Percentiles rank a stretch among this genome's conserved stretches.
Evolutionary conservation across 1,140 invertebrate genomes (phyloP).

Genomic region (Atopsyche davidsoni): DNA sequence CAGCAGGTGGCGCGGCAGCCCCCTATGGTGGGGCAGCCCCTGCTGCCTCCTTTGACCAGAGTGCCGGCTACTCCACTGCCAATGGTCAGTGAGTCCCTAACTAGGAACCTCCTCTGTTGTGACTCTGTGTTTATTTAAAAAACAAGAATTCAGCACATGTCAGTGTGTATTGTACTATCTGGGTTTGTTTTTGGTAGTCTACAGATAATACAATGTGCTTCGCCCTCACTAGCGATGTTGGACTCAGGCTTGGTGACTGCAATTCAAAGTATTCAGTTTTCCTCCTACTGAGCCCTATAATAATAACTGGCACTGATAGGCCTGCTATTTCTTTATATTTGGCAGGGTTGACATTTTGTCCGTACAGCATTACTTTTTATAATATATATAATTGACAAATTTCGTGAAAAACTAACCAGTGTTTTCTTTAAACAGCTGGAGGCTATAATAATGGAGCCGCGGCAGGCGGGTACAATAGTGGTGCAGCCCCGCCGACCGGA

Average conservation of each 20-base stretch:
- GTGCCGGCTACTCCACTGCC: slow-evolving; percentile 11
- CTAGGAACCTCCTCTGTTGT: neutral
- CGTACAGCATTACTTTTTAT: slow-evolving; percentile 4
- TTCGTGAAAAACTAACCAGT: neutral
- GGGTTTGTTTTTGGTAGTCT: neutral
- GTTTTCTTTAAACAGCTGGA: slow-evolving; percentile 27
- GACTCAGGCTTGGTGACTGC: slow-evolving; percentile 26
- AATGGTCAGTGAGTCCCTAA: slow-evolving; percentile 7
- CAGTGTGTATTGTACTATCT: neutral
- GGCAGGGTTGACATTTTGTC: slow-evolving; percentile 26
- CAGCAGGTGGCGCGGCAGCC: slow-evolving; percentile 36
- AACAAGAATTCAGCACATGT: neutral
- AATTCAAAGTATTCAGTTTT: slow-evolving; percentile 18
- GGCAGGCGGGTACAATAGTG: slow-evolving; percentile 26
- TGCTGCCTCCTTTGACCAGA: slow-evolving; percentile 14
- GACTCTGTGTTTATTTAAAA: neutral
- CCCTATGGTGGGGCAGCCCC: slow-evolving; percentile 30
- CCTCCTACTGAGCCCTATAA: slow-evolving; percentile 28
- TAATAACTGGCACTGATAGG: slow-evolving; percentile 23
- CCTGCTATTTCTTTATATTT: slow-evolving; percentile 21
- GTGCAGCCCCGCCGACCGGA: slow-evolving; percentile 2
- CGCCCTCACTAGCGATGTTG: neutral
- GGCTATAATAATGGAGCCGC: slow-evolving; percentile 33
- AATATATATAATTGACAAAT: neutral
- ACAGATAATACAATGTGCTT: neutral